These are phyloP conservation scores for Oncorhynchus mykiss DNA, from an alignment of 2,113 vertebrate genomes.

Conservation along the genomic window DNA sequence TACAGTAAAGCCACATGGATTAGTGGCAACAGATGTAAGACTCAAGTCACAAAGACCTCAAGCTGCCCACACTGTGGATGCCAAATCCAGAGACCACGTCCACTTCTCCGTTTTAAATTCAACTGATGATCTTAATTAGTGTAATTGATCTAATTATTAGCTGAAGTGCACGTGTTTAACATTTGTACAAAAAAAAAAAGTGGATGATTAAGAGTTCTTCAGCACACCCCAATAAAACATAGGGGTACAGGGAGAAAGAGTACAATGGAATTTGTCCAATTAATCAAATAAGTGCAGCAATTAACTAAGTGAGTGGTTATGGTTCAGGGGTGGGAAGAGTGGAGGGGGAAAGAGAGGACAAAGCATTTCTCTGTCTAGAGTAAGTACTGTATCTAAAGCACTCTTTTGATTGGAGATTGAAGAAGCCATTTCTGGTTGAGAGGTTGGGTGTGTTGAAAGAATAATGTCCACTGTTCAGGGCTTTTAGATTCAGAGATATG, in stretches of 20 bases:
- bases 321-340: not conserved
- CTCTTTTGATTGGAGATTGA: constrained; percentile 58
- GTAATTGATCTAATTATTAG: constrained; percentile 79
- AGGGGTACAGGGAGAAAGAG: constrained; percentile 46
- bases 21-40: constrained; percentile 59
- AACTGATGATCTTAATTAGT: constrained; percentile 69
- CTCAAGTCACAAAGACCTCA: constrained; percentile 43
- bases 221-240: constrained; percentile 69
- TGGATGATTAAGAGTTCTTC: constrained; percentile 69
- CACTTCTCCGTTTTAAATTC: constrained; percentile 29
- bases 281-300: constrained; percentile 78
- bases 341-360: constrained; percentile 47
- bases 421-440: not conserved
- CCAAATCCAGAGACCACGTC: constrained; percentile 55
- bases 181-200: constrained; percentile 54
- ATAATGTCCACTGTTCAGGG: constrained; percentile 41
- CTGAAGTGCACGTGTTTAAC: constrained; percentile 78
- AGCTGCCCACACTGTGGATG: constrained; percentile 27
- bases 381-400: constrained; percentile 35
- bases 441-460: constrained; percentile 22
- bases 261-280: constrained; percentile 74
- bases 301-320: constrained; percentile 76
- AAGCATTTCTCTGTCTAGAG: constrained; percentile 56
- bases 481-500: constrained; percentile 45
- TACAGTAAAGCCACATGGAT: not conserved